Percentiles rank a stretch among this genome's conserved stretches.
Conservation (phyloP, 1,140 invertebrate genomes). For the Eurytemora carolleeae region DNA sequence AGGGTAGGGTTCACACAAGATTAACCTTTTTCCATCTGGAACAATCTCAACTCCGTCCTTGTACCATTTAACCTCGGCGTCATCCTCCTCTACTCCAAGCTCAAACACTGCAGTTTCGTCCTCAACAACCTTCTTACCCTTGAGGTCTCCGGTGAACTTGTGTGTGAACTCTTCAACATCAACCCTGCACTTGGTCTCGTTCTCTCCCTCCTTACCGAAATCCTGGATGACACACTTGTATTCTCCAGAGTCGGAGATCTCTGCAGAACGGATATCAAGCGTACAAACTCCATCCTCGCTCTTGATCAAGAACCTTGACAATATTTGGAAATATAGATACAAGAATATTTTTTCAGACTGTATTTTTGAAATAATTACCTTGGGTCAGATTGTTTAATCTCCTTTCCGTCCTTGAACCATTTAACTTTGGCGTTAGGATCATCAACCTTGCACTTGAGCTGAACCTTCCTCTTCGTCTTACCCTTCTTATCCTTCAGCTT, state of each 20-base stretch:
- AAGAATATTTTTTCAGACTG: too few relatives aligned
- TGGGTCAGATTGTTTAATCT: slow-evolving; percentile 33
- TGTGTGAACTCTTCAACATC: slow-evolving; percentile 65
- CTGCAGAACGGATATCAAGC: slow-evolving; percentile 1
- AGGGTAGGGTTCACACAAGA: too few relatives aligned
- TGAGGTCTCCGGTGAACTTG: slow-evolving; percentile 87
- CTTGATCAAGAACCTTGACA: slow-evolving; percentile 8
- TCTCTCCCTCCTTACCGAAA: slow-evolving; percentile 13
- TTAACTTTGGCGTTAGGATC: slow-evolving; percentile 76
- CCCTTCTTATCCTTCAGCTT: slow-evolving; percentile 67
- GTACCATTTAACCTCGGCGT: slow-evolving; percentile 88
- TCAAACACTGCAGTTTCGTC: slow-evolving; percentile 79
- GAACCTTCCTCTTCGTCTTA: slow-evolving; percentile 66
- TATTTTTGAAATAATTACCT: background rate
- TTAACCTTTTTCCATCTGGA: slow-evolving; percentile 50
- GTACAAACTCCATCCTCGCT: slow-evolving; percentile 1
- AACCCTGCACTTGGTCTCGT: slow-evolving; percentile 4
- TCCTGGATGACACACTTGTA: slow-evolving; percentile 12
- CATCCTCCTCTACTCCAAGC: slow-evolving; percentile 87
- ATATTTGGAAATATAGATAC: background rate
- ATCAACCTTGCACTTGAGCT: slow-evolving; percentile 80
- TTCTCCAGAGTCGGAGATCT: slow-evolving; percentile 3
- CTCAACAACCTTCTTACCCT: slow-evolving; percentile 75
- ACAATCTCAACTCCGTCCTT: slow-evolving; percentile 68
- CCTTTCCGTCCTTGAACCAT: slow-evolving; percentile 73